Percentiles rank a stretch among this genome's conserved stretches.
Evolutionary conservation across 2,797 vertebrate genomes (phyloP).

Genomic region (Taenioides sp.): DNA sequence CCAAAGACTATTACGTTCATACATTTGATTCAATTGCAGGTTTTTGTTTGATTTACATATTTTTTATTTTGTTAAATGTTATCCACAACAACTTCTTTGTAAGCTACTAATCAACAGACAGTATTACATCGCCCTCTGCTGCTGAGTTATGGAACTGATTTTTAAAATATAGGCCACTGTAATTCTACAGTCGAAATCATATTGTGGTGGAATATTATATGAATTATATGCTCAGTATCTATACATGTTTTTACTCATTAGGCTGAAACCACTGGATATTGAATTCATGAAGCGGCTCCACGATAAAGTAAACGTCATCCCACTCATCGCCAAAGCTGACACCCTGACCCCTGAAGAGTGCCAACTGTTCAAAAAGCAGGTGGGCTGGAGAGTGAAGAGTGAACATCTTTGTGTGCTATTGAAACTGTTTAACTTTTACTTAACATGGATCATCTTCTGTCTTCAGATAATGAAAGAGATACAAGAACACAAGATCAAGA

Average conservation of each 20-base stretch:
- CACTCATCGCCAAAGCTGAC: constrained; percentile 83
- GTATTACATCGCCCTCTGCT: constrained; percentile 9
- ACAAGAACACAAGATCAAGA: constrained; percentile 84
- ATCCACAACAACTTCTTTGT: background rate
- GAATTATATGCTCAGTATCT: background rate
- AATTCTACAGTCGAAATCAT: background rate
- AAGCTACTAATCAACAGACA: background rate
- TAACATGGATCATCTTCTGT: background rate
- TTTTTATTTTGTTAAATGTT: background rate
- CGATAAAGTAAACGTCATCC: constrained; percentile 86
- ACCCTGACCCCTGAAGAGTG: constrained; percentile 84
- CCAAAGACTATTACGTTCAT: background rate
- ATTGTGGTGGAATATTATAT: background rate
- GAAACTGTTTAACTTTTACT: background rate
- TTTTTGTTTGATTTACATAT: background rate
- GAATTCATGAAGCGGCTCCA: constrained; percentile 86
- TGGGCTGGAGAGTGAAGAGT: constrained; percentile 26
- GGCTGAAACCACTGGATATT: constrained; percentile 83
- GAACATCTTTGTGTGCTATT: background rate
- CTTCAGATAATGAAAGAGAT: constrained; percentile 85
- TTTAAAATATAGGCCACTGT: background rate
- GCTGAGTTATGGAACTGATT: background rate
- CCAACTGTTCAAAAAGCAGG: constrained; percentile 85
- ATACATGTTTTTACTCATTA: constrained; percentile 33
- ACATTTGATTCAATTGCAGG: background rate